Evolutionary conservation across 2,888 invertebrate genomes (phyloP), one percentile per base, ranked within the genome.

Genomic region (Macrophya annulata): DNA sequence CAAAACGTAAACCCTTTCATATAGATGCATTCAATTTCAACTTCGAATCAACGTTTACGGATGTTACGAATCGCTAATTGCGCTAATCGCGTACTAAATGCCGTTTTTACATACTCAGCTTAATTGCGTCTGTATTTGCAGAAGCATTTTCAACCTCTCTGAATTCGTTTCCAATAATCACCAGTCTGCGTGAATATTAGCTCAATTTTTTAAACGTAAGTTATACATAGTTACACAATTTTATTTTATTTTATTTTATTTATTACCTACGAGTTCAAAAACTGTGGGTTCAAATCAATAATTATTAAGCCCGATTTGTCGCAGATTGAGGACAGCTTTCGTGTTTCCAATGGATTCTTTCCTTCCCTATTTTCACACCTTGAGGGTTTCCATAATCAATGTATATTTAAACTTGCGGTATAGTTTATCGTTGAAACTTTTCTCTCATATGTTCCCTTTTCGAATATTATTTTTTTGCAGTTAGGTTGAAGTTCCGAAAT

Each of bases 331-430:
- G n/a, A 40, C 71, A 40, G 40, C 4, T 40, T 71, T 8, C 31
- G 71, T 71, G 17, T 31, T 43, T 43, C 40, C n/a, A 40, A 71
- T 71, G 71, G 71, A 71, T 40, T 71, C 71, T n/a, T 31, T 71
- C 4, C 31, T 71, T 40, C 12, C 71, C 5, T 37, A 25, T 31
- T 31, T 37, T 40, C 37, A 71, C 43, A 37, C 71, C n/a, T 37
- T 17, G 12, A 37, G 71, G 71, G 71, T 40, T 71, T 71, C 71
- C 71, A 71, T 43, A 71, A 71, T 71, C 71, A 37, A 71, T 71
- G 37, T n/a, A n/a, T 37, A 71, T 25, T 25, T n/a, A 71, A 71
- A 71, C 71, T 37, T 71, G n/a, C 25, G 40, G 71, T 71, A 9
- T 37, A 17, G 40, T 71, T 10, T 25, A 3, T 5, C 25, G 21